phyloP scores from a whole-genome alignment of 2,113 vertebrate genomes.

The Sitta europaea region DNA sequence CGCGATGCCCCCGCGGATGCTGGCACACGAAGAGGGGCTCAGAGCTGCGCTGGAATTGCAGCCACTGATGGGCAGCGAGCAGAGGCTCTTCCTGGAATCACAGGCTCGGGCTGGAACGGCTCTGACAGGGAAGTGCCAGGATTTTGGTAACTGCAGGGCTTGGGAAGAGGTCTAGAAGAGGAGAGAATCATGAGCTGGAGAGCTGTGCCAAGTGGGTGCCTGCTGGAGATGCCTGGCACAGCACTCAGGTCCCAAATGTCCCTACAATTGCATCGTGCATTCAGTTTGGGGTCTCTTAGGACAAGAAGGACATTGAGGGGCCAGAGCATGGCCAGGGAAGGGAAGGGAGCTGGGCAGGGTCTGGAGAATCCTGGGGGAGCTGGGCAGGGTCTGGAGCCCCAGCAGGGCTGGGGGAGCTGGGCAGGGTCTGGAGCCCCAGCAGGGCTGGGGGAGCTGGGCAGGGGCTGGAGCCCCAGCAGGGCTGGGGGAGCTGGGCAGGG shows the following conservation, averaged over 20 bases:
- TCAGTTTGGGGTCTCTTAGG: not conserved
- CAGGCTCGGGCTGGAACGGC: not conserved
- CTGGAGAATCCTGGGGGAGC: too few relatives aligned
- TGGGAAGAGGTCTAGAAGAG: not conserved
- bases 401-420: not conserved
- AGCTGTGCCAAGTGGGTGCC: not conserved
- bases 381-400: too few relatives aligned
- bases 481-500: not conserved
- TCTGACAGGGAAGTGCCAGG: accelerated
- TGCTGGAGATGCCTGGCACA: not conserved
- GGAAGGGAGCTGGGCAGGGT: accelerated
- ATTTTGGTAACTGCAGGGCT: not conserved
- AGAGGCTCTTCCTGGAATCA: not conserved
- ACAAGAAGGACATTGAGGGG: accelerated
- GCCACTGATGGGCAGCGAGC: not conserved
- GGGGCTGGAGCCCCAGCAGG: not conserved
- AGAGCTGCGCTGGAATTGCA: not conserved
- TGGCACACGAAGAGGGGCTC: not conserved
- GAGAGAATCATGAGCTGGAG: not conserved
- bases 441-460: not conserved
- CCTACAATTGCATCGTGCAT: accelerated
- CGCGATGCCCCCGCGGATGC: not conserved
- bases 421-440: not conserved
- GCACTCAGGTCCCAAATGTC: not conserved
- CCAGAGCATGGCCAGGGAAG: accelerated